Evolutionary conservation across 2,797 vertebrate genomes (phyloP), one percentile per base, ranked within the genome.

Genomic region (Hemibagrus guttatus): DNA sequence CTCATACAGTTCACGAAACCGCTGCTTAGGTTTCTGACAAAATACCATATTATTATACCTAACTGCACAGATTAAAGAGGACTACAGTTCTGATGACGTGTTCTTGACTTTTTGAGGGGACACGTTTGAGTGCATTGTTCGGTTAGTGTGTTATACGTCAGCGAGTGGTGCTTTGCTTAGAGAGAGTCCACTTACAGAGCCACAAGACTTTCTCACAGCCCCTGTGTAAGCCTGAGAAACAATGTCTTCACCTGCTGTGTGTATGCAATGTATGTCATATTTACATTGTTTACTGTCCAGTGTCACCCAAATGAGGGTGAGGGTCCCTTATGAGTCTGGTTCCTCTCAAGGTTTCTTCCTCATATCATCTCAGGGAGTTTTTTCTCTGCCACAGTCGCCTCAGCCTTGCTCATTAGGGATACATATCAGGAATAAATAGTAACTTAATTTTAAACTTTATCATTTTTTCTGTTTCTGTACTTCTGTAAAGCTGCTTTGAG

Each of bases 171-270:
- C 39, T 81, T 81, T 64, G 39, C 28, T 56, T 6, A 52, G 23
- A 35, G 28, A 83, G 39, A 69, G 58, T 87, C 63, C 54, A 69
- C 56, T 86, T 89, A 86, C 83, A 76, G 28, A 88, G 61, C 56
- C 61, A 35, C 63, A 7, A 63, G n/a, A 42, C 42, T 56, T 23
- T 58, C 11, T 21, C 21, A 71, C 75, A 76, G 56, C 69, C 59
- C 52, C 14, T 74, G 49, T 84, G 7, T 54, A 54, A 42, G 31
- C 63, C 80, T 12, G 39, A 35, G 84, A 12, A 75, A 89, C 84
- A 88, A 86, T 75, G 79, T 80, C 52, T 72, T 61, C 58, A 31
- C 74, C 74, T 86, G 78, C 63, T 85, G 86, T 87, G 86, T 84
- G 84, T 88, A 83, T 69, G 75, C 39, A 87, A 84, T 72, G 28